Percentiles rank a stretch among this genome's conserved stretches.
These are phyloP conservation scores for Carterocephalus palaemon DNA, from an alignment of 2,888 invertebrate species.

Conservation along the genomic window DNA sequence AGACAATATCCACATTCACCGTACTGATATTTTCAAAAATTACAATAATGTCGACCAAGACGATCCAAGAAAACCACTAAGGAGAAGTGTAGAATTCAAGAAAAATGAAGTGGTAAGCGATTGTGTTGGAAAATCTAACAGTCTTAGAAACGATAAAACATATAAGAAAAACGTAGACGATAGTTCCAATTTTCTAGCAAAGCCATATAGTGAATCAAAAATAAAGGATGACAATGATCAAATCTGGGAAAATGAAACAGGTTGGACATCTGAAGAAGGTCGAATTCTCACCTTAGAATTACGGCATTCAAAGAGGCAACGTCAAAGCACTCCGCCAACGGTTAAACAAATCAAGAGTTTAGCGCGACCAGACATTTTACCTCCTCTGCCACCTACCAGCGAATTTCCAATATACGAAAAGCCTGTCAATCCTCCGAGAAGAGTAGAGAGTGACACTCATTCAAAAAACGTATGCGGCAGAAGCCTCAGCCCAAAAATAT, in stretches of 20 bases:
- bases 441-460: constrained; percentile 62
- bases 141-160: constrained; percentile 86
- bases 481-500: constrained; percentile 77
- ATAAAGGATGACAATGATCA: constrained; percentile 50
- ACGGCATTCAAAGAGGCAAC: constrained; percentile 85
- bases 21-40: constrained; percentile 55
- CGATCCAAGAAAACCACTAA: constrained; percentile 79
- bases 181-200: constrained; percentile 55
- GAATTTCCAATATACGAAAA: constrained; percentile 78
- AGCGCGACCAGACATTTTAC: constrained; percentile 84
- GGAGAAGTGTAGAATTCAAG: constrained; percentile 85
- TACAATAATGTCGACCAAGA: constrained; percentile 42
- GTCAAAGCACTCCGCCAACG: constrained; percentile 77
- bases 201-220: constrained; percentile 52
- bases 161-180: constrained; percentile 75
- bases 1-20: constrained; percentile 54
- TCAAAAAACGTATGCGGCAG: constrained; percentile 85
- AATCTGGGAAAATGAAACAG: constrained; percentile 53
- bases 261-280: constrained; percentile 77
- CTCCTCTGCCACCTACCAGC: constrained; percentile 79
- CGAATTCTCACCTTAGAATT: constrained; percentile 84
- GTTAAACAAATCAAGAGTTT: constrained; percentile 66
- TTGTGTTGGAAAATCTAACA: constrained; percentile 77
- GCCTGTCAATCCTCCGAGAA: constrained; percentile 76
- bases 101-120: constrained; percentile 64